Conservation (phyloP, 1,140 invertebrate genomes). For the Diuraphis noxia region DNA sequence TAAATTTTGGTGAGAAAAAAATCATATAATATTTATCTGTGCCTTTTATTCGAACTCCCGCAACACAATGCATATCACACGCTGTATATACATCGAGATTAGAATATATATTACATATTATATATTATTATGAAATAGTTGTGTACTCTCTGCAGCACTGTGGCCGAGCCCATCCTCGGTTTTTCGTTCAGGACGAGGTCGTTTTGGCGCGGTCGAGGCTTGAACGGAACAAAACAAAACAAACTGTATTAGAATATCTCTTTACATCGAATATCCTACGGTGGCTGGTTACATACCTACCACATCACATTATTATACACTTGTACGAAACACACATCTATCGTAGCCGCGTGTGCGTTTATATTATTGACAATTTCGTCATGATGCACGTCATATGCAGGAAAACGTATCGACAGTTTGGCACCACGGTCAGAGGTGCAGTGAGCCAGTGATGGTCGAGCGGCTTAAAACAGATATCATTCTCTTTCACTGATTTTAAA, state of each 20-base stretch:
- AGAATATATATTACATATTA: background rate
- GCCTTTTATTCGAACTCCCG: background rate
- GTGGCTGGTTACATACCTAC: background rate
- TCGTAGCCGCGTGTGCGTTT: background rate
- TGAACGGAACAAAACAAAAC: background rate
- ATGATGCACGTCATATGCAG: no score
- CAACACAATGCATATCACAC: background rate
- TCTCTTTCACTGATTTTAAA: background rate
- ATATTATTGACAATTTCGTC: background rate
- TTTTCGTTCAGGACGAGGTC: slow-evolving; percentile 6
- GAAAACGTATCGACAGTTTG: background rate
- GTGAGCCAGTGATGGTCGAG: background rate
- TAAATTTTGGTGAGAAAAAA: background rate
- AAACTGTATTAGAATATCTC: background rate
- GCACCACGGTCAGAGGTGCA: no score
- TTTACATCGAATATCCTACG: background rate
- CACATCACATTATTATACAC: background rate
- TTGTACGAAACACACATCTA: background rate
- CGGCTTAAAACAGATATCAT: background rate
- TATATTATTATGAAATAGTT: background rate
- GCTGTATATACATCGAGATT: background rate
- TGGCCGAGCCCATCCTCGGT: background rate
- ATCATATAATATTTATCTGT: background rate
- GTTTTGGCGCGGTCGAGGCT: slow-evolving; percentile 12
- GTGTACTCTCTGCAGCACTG: background rate